Evolutionary conservation across 1,140 invertebrate species (phyloP).

Genomic region (Lepidotrigona ventralis): DNA sequence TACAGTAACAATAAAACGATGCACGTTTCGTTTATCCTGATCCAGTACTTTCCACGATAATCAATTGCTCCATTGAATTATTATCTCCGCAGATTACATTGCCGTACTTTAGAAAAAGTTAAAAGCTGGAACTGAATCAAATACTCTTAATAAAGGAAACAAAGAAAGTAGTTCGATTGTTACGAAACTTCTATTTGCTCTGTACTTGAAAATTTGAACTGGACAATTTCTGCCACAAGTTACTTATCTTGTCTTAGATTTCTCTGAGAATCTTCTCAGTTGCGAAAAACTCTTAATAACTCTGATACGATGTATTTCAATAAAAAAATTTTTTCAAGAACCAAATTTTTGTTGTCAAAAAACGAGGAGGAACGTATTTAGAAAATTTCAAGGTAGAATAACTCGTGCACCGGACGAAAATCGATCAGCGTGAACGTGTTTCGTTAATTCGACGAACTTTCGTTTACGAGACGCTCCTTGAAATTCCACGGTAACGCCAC

Average conservation of each 20-base stretch:
- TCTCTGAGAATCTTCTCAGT: background rate
- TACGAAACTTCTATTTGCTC: no score
- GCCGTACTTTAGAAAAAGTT: no score
- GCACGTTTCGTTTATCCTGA: background rate
- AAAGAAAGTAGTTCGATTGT: no score
- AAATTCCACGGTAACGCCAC: slow-evolving; percentile 32
- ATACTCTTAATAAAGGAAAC: no score
- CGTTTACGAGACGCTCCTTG: background rate
- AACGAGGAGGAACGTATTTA: no score
- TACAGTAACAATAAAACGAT: background rate
- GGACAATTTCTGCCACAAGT: no score
- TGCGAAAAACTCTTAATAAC: background rate
- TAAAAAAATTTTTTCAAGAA: background rate
- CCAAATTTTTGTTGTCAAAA: background rate
- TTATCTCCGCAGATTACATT: background rate
- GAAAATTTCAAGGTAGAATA: background rate
- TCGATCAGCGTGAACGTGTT: background rate
- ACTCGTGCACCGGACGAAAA: background rate
- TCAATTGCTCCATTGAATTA: background rate
- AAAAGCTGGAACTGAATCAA: no score
- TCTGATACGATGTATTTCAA: no score
- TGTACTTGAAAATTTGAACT: no score
- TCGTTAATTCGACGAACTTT: background rate
- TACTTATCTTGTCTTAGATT: background rate
- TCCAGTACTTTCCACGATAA: background rate